Evolutionary conservation across 2,113 vertebrate species (phyloP), one percentile per base, ranked within the genome.

Genomic region (Malurus melanocephalus): DNA sequence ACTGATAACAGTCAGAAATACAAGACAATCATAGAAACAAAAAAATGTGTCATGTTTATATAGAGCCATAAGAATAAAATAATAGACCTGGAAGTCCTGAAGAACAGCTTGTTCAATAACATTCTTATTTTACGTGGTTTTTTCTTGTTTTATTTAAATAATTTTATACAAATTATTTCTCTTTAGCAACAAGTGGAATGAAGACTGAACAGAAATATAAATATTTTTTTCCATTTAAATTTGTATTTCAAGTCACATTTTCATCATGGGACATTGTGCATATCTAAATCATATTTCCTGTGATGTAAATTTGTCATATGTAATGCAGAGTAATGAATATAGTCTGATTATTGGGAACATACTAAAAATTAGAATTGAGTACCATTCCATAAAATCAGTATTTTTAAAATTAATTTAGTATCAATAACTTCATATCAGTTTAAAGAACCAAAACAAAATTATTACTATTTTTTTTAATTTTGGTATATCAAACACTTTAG

Each of bases 201-300:
- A 68, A 62, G 55, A 3, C 6, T 55, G 21, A 49, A 35, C 2
- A n/a, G 23, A 84, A 67, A 48, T 12, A 9, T 22, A 23, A 11
- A 2, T 16, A 20, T 12, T 69, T 53, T 13, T 79, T 82, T 56
- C 28, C 9, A 42, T 11, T 76, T 62, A 38, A 56, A 71, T 32
- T 48, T 33, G 14, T n/a, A 11, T 57, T 80, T 89, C 46, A 89
- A 65, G 42, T 61, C 15, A 33, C 5, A 46, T 66, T 75, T 52
- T 56, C 0, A 2, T 21, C 56, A 56, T 7, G 8, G 12, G 9
- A 28, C 1, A 24, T 40, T 23, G 1, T 52, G 24, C 3, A 40
- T 48, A 17, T 20, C 13, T 43, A 13, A 71, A 22, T 57, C 13
- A 10, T 75, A 49, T 72, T 62, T 92, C 13, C 38, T 57, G 45